Evolutionary conservation across 2,888 invertebrate species (phyloP), one percentile per base, ranked within the genome.

Genomic region (Acleris emargana): DNA sequence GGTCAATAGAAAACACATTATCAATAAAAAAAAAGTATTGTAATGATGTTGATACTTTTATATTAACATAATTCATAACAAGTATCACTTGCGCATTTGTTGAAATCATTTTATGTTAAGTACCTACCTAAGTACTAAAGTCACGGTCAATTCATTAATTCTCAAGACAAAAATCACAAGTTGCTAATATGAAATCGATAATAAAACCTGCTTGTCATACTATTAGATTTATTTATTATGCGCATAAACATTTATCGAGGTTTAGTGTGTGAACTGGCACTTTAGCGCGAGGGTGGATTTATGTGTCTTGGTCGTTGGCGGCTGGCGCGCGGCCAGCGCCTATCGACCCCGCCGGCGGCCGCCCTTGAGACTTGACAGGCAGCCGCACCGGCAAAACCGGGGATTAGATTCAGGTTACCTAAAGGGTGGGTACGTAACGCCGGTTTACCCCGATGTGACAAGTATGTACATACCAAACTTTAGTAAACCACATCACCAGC

Each of bases 301-400:
- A 86, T 86, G 81, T 83, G 87, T 80, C 81, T 84, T 83, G 80
- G 76, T 68, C 73, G 67, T 73, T 73, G 76, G 73, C 79, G 84
- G 82, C 91, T 94, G 94, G 94, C 93, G 83, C 82, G 82, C 80
- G 87, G 89, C 93, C 93, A 93, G 89, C 86, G 84, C 86, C 88
- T 89, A 89, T 89, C 90, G 89, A 90, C 88, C 87, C 42, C 59
- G 54, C 43, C 54, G 61, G 58, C 50, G 64, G 72, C 72, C 77
- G 80, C 79, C 80, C 81, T 80, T 79, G 78, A 76, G 72, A 50
- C 58, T 64, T 22, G 25, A 58, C 53, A 54, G 54, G 50, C 55
- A 54, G 42, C 17, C 45, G 22, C n/a, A 18, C 38, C 53, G 47
- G 58, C 49, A 38, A 47, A 61, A 50, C 43, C 57, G 38, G 32